Evolutionary conservation across 2,113 vertebrate genomes (phyloP).

Genomic region (Tursiops truncatus): DNA sequence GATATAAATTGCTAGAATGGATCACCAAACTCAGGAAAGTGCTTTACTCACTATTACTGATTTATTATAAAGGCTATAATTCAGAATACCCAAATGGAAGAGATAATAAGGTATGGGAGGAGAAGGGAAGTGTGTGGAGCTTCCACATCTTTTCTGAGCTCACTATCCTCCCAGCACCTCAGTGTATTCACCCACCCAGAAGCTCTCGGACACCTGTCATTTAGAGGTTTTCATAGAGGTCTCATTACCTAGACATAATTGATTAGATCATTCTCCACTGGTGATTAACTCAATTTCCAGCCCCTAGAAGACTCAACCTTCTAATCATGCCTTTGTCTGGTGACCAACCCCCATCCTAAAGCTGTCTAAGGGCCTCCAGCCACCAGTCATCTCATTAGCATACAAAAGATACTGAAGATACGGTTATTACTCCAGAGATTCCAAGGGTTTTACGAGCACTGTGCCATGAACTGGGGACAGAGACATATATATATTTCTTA

Average conservation of each 20-base stretch:
- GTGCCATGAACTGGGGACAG: neutral
- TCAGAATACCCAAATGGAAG: neutral
- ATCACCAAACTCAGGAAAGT: neutral
- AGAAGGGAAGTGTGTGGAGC: neutral
- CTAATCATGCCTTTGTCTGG: neutral
- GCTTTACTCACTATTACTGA: neutral
- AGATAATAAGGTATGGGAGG: neutral
- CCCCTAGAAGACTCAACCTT: neutral
- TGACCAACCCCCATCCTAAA: neutral
- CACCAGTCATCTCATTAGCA: neutral
- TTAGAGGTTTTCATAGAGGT: neutral
- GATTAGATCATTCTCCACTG: neutral
- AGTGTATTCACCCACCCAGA: neutral
- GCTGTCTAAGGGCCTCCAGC: neutral
- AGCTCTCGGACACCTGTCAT: neutral
- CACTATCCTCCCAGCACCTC: neutral
- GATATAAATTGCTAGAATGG: neutral
- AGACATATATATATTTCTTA: neutral
- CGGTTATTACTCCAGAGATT: neutral
- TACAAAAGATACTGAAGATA: neutral
- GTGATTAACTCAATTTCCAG: neutral
- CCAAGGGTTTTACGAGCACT: neutral
- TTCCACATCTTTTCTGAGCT: neutral
- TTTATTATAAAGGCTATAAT: neutral
- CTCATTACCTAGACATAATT: neutral